A percentile compares a stretch with the other conserved stretches of the same genome.
These are phyloP conservation scores for Uloborus plumipes DNA, from an alignment of 2,888 invertebrate species.

Conservation along the genomic window DNA sequence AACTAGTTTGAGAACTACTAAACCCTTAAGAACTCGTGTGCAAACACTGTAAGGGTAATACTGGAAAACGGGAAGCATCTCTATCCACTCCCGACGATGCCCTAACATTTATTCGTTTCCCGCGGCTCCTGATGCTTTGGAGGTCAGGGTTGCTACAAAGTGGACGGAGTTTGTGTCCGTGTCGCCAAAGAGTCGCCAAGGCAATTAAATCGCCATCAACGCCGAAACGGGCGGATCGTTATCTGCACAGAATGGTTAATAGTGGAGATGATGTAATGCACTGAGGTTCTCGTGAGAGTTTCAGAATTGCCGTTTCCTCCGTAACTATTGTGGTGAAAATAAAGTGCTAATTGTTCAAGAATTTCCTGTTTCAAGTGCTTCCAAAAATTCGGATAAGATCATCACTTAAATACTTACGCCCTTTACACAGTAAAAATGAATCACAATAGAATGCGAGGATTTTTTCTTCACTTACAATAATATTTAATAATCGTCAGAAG, in stretches of 20 bases:
- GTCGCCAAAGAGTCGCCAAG: constrained; percentile 49
- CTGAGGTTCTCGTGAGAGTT: constrained; percentile 2
- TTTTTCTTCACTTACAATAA: no score
- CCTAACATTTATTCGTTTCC: constrained; percentile 62
- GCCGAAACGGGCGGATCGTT: constrained; percentile 6
- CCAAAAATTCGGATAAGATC: no score
- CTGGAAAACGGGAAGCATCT: constrained; percentile 37
- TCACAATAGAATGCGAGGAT: no score
- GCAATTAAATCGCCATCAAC: constrained; percentile 62
- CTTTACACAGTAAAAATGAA: no score
- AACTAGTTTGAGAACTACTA: no score
- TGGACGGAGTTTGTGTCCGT: constrained; percentile 5
- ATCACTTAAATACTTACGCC: no score
- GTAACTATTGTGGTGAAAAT: constrained; percentile 4
- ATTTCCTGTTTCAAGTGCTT: neutral
- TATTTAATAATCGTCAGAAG: no score
- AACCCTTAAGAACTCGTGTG: no score
- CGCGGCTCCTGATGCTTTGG: constrained; percentile 58
- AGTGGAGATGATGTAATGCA: constrained; percentile 21
- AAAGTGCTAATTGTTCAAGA: neutral
- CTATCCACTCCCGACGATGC: constrained; percentile 33
- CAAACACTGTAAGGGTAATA: neutral
- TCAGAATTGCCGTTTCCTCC: constrained; percentile 9
- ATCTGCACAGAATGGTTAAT: constrained; percentile 3
- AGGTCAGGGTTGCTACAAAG: constrained; percentile 40